A percentile compares a stretch with the other conserved stretches of the same genome.
Conservation (phyloP, 1,140 invertebrate genomes). For the Macrobrachium nipponense region DNA sequence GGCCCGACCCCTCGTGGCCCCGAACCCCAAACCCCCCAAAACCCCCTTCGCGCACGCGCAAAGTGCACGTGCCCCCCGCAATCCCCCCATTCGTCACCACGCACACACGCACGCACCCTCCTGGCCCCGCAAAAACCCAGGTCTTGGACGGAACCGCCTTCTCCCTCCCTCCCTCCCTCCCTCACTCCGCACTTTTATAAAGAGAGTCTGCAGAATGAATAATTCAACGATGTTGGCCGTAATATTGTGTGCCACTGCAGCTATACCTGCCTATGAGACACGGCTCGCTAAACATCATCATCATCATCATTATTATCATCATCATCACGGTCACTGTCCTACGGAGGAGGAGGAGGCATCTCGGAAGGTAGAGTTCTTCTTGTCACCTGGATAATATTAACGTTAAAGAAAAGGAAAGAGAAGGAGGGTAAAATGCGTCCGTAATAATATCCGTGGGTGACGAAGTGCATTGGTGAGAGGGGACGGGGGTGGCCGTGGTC, state of each 20-base stretch:
- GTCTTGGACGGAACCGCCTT: conserved; percentile 61
- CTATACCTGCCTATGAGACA: conserved; percentile 5
- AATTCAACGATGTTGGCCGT: conserved; percentile 56
- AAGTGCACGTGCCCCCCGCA: conserved; percentile 59
- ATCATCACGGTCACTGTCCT: conserved; percentile 17
- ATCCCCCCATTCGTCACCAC: conserved; percentile 31
- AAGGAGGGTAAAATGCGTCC: neutral
- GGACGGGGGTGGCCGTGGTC: neutral
- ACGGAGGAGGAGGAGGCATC: conserved; percentile 12
- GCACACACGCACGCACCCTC: conserved; percentile 61
- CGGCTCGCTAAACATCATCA: conserved; percentile 16
- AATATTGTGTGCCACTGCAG: conserved; percentile 55
- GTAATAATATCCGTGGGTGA: conserved; percentile 38
- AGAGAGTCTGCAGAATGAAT: conserved; percentile 60
- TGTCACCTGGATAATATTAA: conserved; percentile 7
- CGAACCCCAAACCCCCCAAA: conserved; percentile 49
- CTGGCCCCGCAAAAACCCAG: conserved; percentile 59
- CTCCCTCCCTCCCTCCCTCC: conserved; percentile 61
- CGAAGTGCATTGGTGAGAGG: conserved; percentile 52
- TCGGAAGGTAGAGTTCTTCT: neutral
- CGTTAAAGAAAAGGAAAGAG: conserved; percentile 3
- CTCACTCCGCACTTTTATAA: conserved; percentile 53
- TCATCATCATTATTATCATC: conserved; percentile 10
- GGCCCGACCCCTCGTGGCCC: conserved; percentile 63
- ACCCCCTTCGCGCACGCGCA: conserved; percentile 60